Evolutionary conservation across 2,113 vertebrate genomes (phyloP).

Genomic region (Dendropsophus ebraccatus): DNA sequence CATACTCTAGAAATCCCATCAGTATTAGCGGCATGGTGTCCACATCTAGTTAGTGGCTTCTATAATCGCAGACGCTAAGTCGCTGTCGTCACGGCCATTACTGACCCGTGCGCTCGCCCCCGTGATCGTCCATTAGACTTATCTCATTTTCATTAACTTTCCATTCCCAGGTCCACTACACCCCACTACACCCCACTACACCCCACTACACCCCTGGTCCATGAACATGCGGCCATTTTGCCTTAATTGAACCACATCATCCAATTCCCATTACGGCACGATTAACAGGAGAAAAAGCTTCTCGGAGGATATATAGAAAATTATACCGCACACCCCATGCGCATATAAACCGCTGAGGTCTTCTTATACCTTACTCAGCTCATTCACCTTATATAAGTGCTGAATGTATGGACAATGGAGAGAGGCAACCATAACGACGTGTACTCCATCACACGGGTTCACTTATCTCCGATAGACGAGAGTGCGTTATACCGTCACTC

Average conservation of each 20-base stretch:
- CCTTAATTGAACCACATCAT: not conserved
- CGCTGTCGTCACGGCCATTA: no score
- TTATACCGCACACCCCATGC: no score
- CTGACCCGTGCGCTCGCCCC: not conserved
- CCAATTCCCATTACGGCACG: not conserved
- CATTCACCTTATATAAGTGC: not conserved
- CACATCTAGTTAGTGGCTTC: not conserved
- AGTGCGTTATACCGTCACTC: not conserved
- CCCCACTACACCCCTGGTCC: not conserved
- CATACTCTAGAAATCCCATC: not conserved
- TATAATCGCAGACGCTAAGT: not conserved
- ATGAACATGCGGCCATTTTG: not conserved
- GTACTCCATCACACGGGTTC: not conserved
- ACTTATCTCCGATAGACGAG: not conserved
- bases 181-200: no score
- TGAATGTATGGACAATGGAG: not conserved
- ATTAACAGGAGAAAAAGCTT: conserved; percentile 8
- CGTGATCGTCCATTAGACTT: conserved; percentile 14
- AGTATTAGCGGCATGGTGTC: no score
- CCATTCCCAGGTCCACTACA: conserved; percentile 4
- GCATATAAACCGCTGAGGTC: no score
- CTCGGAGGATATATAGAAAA: not conserved
- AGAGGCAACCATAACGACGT: not conserved
- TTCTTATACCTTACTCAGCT: not conserved
- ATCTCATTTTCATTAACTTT: conserved; percentile 33